Conservation (phyloP, 1,140 invertebrate species). For the Zaprionus ornatus region DNA sequence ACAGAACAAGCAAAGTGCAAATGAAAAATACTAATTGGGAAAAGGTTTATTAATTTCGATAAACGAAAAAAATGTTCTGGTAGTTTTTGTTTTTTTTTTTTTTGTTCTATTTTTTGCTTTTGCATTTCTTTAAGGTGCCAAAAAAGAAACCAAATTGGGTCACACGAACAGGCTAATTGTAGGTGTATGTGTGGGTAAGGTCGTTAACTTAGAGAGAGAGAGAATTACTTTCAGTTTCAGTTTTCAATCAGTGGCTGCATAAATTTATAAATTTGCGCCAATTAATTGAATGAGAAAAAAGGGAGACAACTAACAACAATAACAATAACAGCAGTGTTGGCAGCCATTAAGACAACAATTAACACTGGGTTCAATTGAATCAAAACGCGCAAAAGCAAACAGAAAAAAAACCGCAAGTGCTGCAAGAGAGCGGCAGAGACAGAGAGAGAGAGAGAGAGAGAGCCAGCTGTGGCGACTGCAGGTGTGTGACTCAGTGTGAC, state of each 20-base stretch:
- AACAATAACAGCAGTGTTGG: conserved; percentile 4
- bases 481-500: conserved; percentile 46
- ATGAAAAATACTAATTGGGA: conserved; percentile 11
- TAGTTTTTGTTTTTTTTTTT: background rate
- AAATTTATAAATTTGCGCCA: conserved; percentile 56
- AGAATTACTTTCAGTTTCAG: conserved; percentile 47
- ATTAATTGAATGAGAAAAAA: conserved; percentile 45
- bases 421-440: background rate
- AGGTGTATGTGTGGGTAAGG: conserved; percentile 17
- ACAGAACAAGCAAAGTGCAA: background rate
- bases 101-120: conserved; percentile 12
- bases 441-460: background rate
- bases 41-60: conserved; percentile 4
- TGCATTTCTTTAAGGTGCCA: conserved; percentile 14
- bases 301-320: conserved; percentile 1
- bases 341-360: conserved; percentile 56
- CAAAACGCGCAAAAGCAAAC: conserved; percentile 10
- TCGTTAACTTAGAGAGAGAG: conserved; percentile 17
- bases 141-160: conserved; percentile 20
- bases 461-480: conserved; percentile 10
- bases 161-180: conserved; percentile 14
- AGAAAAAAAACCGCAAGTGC: background rate
- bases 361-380: conserved; percentile 73
- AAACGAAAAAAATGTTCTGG: conserved; percentile 7
- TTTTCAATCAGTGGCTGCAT: conserved; percentile 64